Conservation (phyloP, 2,888 invertebrate genomes). For the Megalurothrips usitatus region DNA sequence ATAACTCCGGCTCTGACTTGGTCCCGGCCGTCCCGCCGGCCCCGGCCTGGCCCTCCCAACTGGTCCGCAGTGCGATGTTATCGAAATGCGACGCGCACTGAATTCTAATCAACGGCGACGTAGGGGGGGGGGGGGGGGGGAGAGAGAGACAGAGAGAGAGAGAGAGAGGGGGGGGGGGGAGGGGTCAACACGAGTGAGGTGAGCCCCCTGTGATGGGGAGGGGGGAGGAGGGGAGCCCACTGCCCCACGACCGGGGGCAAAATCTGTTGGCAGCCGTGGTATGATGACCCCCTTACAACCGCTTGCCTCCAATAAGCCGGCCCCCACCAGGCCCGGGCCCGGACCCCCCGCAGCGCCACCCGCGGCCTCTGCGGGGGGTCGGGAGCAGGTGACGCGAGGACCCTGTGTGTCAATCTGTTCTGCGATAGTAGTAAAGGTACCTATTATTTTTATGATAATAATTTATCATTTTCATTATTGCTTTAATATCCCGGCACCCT, state of each 20-base stretch:
- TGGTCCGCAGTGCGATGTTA: conserved; percentile 22
- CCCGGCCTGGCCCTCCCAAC: background rate
- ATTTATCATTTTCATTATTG: no score
- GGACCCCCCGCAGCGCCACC: no score
- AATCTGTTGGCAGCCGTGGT: background rate
- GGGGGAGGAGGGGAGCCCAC: background rate
- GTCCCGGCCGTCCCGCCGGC: background rate
- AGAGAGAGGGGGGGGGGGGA: background rate
- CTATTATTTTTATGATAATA: no score
- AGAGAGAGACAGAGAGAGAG: background rate
- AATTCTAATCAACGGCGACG: conserved; percentile 19
- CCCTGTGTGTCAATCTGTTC: no score
- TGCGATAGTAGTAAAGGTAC: no score
- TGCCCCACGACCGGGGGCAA: background rate
- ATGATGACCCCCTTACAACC: no score
- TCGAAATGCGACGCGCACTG: conserved; percentile 21
- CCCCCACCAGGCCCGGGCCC: no score
- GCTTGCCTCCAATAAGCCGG: no score
- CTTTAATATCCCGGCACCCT: no score
- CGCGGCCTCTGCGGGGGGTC: no score
- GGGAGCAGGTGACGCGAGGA: no score
- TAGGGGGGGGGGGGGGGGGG: background rate
- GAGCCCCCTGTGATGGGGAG: background rate
- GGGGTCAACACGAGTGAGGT: no score
- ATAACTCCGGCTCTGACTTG: background rate